A percentile compares a stretch with the other conserved stretches of the same genome.
These are phyloP conservation scores for Patiria miniata DNA, from an alignment of 35 echinoderm and acorn worm genomes.

Conservation along the genomic window DNA sequence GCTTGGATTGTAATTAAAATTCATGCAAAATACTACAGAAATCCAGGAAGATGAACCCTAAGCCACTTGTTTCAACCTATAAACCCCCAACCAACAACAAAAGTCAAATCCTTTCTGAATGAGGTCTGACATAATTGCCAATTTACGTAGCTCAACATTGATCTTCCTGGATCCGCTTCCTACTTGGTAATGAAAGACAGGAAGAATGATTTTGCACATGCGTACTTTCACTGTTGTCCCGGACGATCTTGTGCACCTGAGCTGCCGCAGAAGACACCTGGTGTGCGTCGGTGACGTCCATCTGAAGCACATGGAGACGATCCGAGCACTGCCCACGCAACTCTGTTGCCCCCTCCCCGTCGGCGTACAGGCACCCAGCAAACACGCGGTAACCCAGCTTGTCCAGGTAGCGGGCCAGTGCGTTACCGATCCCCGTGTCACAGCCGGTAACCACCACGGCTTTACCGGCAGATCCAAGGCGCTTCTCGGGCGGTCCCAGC, in stretches of 20 bases:
- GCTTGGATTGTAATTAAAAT: too few relatives aligned
- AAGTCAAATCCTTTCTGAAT: too few relatives aligned
- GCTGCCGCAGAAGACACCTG: conserved; percentile 61
- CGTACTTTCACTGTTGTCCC: conserved; percentile 8
- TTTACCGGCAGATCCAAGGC: conserved; percentile 51
- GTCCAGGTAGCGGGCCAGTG: conserved; percentile 76
- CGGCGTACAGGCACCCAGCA: conserved; percentile 75
- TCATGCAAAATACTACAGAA: too few relatives aligned
- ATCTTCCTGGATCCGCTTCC: too few relatives aligned
- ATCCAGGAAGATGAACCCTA: too few relatives aligned
- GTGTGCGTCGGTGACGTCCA: conserved; percentile 86
- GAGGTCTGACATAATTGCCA: too few relatives aligned
- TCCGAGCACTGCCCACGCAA: conserved; percentile 62
- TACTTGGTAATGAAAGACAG: not conserved
- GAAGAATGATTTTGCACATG: not conserved
- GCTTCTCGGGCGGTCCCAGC: conserved; percentile 33
- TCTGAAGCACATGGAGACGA: conserved; percentile 68
- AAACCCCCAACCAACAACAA: too few relatives aligned
- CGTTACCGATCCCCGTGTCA: conserved; percentile 89
- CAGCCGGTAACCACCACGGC: conserved; percentile 87
- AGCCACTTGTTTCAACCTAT: too few relatives aligned
- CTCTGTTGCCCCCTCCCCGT: conserved; percentile 71
- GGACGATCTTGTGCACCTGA: conserved; percentile 63
- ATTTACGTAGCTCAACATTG: too few relatives aligned
- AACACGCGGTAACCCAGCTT: conserved; percentile 79